Conservation (phyloP, 2,113 vertebrate genomes). For the Buteo buteo region DNA sequence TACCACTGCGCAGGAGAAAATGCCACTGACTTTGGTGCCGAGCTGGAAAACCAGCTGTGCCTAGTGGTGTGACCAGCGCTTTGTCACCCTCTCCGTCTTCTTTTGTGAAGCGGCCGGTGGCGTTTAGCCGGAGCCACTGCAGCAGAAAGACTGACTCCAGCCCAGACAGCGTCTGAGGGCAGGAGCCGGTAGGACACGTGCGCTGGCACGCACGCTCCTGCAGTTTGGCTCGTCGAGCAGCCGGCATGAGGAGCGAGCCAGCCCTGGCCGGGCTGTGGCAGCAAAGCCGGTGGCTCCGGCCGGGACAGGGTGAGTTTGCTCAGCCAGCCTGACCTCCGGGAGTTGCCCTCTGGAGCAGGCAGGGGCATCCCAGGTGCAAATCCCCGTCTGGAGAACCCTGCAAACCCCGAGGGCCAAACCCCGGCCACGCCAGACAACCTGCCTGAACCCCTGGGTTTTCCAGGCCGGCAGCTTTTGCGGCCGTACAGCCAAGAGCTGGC, state of each 20-base stretch:
- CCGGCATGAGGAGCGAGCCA: not conserved
- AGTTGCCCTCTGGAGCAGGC: not conserved
- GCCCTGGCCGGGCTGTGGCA: not conserved
- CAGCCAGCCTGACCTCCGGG: not conserved
- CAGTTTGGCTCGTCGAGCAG: not conserved
- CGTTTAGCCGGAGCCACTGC: not conserved
- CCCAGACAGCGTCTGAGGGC: not conserved
- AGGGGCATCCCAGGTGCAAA: not conserved
- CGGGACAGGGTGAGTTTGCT: not conserved
- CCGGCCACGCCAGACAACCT: accelerated
- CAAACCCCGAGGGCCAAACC: accelerated
- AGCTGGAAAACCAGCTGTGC: not conserved
- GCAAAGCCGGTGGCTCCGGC: not conserved
- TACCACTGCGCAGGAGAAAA: not conserved
- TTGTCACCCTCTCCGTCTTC: not conserved
- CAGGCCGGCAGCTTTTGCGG: accelerated
- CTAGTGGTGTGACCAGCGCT: accelerated
- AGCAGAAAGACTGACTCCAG: not conserved
- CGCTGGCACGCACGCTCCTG: not conserved
- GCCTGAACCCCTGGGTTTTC: not conserved
- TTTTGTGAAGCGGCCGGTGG: not conserved
- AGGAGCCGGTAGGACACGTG: not conserved
- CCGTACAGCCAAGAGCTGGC: accelerated
- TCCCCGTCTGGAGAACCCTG: not conserved
- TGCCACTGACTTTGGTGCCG: not conserved